phyloP scores from a whole-genome alignment of 2,888 invertebrate species.

The Drosophila bunnanda region DNA sequence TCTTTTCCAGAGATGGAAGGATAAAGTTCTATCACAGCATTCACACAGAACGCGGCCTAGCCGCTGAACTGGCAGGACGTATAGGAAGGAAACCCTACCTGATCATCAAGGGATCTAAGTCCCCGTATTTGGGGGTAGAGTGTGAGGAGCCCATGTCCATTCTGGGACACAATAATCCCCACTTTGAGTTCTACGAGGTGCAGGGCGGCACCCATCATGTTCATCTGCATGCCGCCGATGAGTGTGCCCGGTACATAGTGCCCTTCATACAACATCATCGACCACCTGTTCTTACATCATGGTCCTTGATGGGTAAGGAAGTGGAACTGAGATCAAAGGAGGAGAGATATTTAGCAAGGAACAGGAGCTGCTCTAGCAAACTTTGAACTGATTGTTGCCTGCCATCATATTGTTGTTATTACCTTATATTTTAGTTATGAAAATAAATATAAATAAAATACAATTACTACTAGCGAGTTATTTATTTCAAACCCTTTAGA shows the following conservation, averaged over 20 bases:
- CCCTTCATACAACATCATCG: conserved; percentile 61
- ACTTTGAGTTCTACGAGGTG: conserved; percentile 87
- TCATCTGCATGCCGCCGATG: conserved; percentile 88
- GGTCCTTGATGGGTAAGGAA: conserved; percentile 52
- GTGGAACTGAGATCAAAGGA: conserved; percentile 10
- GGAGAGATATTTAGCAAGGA: conserved; percentile 39
- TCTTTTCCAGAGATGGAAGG: conserved; percentile 77
- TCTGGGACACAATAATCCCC: conserved; percentile 86
- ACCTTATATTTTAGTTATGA: neutral
- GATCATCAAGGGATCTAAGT: conserved; percentile 87
- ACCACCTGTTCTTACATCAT: conserved; percentile 40
- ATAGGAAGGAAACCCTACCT: conserved; percentile 86
- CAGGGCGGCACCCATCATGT: conserved; percentile 89
- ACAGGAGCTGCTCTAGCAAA: conserved; percentile 34
- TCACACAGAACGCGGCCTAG: conserved; percentile 81
- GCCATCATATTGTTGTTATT: neutral
- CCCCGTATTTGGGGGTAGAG: conserved; percentile 85
- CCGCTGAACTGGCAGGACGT: conserved; percentile 86
- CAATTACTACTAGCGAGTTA: too few species aligned
- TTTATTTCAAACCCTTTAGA: too few species aligned
- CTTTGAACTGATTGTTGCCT: conserved; percentile 27
- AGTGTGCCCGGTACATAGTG: conserved; percentile 85
- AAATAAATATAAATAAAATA: neutral
- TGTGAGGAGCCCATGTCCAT: conserved; percentile 86
- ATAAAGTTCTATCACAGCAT: conserved; percentile 57